A percentile compares a stretch with the other conserved stretches of the same genome.
phyloP scores from a whole-genome alignment of 2,113 vertebrate genomes.

The Pteronura brasiliensis region DNA sequence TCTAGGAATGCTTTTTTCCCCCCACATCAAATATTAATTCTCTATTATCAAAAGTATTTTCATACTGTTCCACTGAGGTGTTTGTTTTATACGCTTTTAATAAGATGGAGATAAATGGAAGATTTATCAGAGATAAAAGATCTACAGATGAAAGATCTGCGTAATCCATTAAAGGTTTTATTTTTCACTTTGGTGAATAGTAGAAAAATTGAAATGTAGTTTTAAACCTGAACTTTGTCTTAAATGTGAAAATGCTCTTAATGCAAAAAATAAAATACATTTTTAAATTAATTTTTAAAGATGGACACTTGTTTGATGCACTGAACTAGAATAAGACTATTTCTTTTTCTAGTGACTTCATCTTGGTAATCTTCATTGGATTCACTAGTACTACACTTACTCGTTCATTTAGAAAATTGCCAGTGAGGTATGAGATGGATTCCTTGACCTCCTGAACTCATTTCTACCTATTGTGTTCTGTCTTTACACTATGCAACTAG shows the following conservation, averaged over 20 bases:
- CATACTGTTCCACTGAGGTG: neutral
- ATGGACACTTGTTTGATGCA: neutral
- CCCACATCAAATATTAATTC: neutral
- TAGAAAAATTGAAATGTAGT: neutral
- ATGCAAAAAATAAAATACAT: neutral
- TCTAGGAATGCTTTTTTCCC: neutral
- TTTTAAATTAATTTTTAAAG: slow-evolving; percentile 30
- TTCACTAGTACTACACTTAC: neutral
- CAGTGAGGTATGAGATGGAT: neutral
- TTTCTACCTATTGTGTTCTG: slow-evolving; percentile 15
- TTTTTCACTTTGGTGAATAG: slow-evolving; percentile 12
- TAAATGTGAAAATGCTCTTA: neutral
- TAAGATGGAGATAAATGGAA: neutral
- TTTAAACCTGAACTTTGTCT: slow-evolving; percentile 10
- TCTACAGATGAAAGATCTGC: neutral
- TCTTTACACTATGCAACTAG: neutral
- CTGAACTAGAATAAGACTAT: neutral
- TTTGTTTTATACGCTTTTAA: neutral
- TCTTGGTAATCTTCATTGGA: neutral
- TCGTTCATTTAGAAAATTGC: slow-evolving; percentile 48
- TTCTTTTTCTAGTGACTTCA: neutral
- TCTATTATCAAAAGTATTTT: neutral
- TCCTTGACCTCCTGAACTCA: neutral
- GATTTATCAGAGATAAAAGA: neutral
- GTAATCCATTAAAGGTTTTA: neutral